Evolutionary conservation across 2,888 invertebrate species (phyloP).

Genomic region (Phragmatobia fuliginosa): DNA sequence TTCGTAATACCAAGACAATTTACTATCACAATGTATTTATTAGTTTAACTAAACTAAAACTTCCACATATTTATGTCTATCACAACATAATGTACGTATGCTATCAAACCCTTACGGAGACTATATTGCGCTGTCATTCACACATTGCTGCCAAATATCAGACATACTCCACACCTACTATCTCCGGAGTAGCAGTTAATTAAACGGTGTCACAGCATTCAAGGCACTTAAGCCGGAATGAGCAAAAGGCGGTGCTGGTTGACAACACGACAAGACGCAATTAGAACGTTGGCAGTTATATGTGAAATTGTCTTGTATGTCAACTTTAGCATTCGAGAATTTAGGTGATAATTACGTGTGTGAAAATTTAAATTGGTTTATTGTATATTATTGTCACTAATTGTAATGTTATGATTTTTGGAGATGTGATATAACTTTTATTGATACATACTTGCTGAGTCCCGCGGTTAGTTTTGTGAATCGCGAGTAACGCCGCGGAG

Average conservation of each 20-base stretch:
- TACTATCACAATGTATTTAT: no score
- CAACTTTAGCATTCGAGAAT: neutral
- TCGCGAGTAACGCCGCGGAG: no score
- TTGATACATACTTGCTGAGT: no score
- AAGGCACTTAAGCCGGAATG: constrained; percentile 69
- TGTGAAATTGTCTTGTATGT: constrained; percentile 51
- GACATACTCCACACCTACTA: constrained; percentile 18
- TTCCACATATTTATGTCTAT: neutral
- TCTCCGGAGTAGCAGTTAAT: constrained; percentile 61
- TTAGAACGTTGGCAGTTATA: constrained; percentile 61
- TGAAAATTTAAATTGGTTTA: neutral
- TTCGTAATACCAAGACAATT: neutral
- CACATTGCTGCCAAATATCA: constrained; percentile 21
- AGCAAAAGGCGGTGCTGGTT: constrained; percentile 68
- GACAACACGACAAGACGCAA: constrained; percentile 65
- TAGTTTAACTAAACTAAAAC: neutral
- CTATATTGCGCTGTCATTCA: constrained; percentile 21
- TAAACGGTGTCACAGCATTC: constrained; percentile 69
- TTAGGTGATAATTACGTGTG: neutral
- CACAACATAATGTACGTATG: neutral
- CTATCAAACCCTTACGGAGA: constrained; percentile 1
- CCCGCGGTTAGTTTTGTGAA: no score
- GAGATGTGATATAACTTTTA: no score
- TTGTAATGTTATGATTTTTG: neutral
- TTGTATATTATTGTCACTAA: neutral